Conservation (phyloP, 2,113 vertebrate genomes). For the Lonchura striata region DNA sequence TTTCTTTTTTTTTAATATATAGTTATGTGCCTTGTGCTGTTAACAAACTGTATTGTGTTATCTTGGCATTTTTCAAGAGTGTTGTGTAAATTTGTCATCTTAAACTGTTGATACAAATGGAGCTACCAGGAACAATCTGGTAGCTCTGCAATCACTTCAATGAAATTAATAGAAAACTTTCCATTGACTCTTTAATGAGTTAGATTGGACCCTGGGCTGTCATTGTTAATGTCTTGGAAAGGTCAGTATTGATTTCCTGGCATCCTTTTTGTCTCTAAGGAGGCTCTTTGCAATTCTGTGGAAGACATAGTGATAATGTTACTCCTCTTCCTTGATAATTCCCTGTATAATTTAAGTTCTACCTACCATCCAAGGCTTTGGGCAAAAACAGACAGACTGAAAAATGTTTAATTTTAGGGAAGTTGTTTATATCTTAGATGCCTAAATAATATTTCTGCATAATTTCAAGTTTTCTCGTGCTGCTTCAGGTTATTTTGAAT, state of each 20-base stretch:
- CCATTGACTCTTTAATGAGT: conserved; percentile 16
- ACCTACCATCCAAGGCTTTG: not conserved
- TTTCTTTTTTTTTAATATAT: not conserved
- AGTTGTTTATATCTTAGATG: not conserved
- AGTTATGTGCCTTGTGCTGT: not conserved
- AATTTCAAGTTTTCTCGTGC: not conserved
- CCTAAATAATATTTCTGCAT: not conserved
- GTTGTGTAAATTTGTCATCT: not conserved
- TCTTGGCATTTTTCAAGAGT: not conserved
- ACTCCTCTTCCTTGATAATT: not conserved
- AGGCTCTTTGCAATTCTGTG: not conserved
- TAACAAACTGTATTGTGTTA: not conserved
- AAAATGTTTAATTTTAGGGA: not conserved
- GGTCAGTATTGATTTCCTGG: conserved; percentile 36
- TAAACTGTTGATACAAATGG: not conserved
- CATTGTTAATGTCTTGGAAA: conserved; percentile 8
- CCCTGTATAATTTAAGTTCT: not conserved
- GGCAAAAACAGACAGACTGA: not conserved
- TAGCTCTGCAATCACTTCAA: not conserved
- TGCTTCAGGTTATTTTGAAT: not conserved
- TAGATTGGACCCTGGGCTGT: not conserved
- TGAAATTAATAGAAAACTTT: conserved; percentile 37
- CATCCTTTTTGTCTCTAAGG: conserved; percentile 5
- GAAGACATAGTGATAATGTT: not conserved
- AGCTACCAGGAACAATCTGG: not conserved